Base-by-base conservation (phyloP, 2,797 vertebrate genomes). In the Pangasius krempfi region DNA sequence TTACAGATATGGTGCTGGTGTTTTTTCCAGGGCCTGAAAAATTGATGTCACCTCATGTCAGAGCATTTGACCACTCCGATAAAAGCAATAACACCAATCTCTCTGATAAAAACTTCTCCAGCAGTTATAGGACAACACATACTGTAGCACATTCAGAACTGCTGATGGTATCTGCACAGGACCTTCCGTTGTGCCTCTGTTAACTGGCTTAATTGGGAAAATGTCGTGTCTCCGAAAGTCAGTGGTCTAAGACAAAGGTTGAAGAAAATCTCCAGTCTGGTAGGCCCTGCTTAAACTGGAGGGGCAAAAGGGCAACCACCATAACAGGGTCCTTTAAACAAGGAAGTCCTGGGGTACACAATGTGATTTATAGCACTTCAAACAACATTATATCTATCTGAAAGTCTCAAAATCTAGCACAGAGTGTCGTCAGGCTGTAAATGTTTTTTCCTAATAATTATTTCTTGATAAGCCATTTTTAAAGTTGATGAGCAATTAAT, bases 181-280 rank as follows among this genome's bases (percentile, higher is more conserved):
- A 86, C 88, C 86, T 88, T 91, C 90, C 90, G 90, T 64, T 82
- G 66, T 78, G 81, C 80, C 33, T 70, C 66, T 82, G 68, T 81
- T 91, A 90, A 92, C 79, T 89, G 87, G 85, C 72, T 84, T 89
- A 80, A 89, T 79, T 86, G 76, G 83, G 82, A 84, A 92, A 92
- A 92, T 79, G 73, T 89, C 88, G 89, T 58, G 27, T 86, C 78
- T 91, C 83, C 86, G 83, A 84, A 88, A 80, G 88, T 90, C 88
- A 86, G 64, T 75, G 40, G 54, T 87, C 78, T 89, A n/a, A 86
- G 18, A 82, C 76, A 37, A 81, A 84, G 66, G 70, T 47, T 85
- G 84, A 85, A 47, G 25, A 88, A 64, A 84, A 83, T n/a, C 88
- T 73, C 16, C n/a, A 50, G 89, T 14, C 6, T 40, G 52, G 75